Base-by-base conservation (phyloP, 2,888 invertebrate genomes). In the Nemotelus nigrinus region DNA sequence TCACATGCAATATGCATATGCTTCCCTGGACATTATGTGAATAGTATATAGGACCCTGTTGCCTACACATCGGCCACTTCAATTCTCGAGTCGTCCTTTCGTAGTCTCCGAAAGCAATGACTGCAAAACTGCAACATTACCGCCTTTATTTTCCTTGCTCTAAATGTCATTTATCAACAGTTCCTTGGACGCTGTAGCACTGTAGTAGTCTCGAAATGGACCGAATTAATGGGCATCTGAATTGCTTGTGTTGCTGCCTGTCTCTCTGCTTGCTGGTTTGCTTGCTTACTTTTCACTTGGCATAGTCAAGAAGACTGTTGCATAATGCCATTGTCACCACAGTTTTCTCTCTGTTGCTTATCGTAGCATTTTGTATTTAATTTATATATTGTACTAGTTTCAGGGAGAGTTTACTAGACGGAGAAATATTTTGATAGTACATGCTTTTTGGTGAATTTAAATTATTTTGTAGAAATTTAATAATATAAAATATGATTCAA, bases 311-410 rank as follows among this genome's bases (percentile, higher is more conserved):
- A 72, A 25, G 25, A 60, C 72, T 72, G 72, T 72, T 72, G 72
- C 72, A 72, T 47, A 72, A 72, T 43, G 47, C 47, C 72, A 58
- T 58, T 72, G 72, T 72, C 58, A 44, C 58, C 60, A 47, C 43
- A 43, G 55, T 5, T 63, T 63, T 39, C 55, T 47, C 47, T 63
- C 63, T 6, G 63, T 63, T 63, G 6, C 63, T 67, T 67, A 43
- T 71, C 71, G 71, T 55, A 10, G 68, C 48, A 2, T 68, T 50
- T 25, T n/a, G 39, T 63, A 25, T 63, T 63, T 39, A 67, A 68
- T 68, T 68, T 68, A 25, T 68, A 41, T n/a, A 41, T 67, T 50
- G 68, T 5, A 7, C 68, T 53, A 68, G 48, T 68, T 68, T 50
- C 39, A 6, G 3, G 39, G 50, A 5, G 39, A 4, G n/a, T 25